Evolutionary conservation across 2,113 vertebrate genomes (phyloP).

Genomic region (Cyanistes caeruleus): DNA sequence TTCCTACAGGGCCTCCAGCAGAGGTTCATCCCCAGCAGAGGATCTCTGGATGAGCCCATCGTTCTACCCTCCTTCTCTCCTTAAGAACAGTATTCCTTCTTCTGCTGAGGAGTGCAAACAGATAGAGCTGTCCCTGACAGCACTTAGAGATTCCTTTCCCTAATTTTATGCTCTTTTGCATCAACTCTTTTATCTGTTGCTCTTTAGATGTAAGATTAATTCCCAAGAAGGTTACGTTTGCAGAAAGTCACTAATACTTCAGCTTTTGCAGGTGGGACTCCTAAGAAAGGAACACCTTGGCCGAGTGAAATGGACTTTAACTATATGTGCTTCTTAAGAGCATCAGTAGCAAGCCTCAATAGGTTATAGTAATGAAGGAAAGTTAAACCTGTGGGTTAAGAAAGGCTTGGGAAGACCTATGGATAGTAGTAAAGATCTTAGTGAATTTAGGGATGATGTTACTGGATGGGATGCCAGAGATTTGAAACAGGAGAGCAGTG

Average conservation of each 20-base stretch:
- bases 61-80: neutral
- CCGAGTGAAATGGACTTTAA: neutral
- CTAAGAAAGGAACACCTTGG: neutral
- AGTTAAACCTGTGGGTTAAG: neutral
- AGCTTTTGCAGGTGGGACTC: neutral
- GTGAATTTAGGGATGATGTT: neutral
- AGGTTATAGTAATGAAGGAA: neutral
- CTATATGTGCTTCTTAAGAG: neutral
- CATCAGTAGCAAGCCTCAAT: neutral
- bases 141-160: neutral
- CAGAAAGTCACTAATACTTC: neutral
- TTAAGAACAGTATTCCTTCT: fast-evolving
- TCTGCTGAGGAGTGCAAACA: neutral
- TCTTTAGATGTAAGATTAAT: neutral
- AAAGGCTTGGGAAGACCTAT: neutral
- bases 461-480: neutral
- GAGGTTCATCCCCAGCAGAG: neutral
- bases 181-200: neutral
- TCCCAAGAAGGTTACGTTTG: neutral
- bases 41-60: fast-evolving
- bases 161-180: neutral
- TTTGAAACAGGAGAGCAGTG: neutral
- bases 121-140: neutral
- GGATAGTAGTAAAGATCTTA: neutral
- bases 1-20: fast-evolving